Evolutionary conservation across 2,113 vertebrate genomes (phyloP).

Genomic region (Cololabis saira): DNA sequence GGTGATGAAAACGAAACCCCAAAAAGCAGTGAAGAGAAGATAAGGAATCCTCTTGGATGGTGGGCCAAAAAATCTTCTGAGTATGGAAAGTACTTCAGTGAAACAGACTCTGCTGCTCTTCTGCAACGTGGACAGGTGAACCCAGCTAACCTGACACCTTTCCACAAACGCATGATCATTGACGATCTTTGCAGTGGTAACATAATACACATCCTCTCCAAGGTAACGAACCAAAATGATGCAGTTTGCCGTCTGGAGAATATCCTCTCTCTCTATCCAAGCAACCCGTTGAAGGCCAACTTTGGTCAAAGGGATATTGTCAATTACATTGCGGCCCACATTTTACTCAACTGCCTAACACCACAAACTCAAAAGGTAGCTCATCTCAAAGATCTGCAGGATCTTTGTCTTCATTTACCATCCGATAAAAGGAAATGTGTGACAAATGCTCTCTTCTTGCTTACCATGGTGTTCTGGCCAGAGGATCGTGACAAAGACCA

Average conservation of each 20-base stretch:
- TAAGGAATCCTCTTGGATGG: conserved; percentile 79
- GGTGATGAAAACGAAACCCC: conserved; percentile 60
- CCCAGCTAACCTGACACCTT: conserved; percentile 44
- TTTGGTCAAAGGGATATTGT: conserved; percentile 78
- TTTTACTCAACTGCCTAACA: conserved; percentile 79
- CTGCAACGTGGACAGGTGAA: not conserved
- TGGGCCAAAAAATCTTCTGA: conserved; percentile 69
- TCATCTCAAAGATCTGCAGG: conserved; percentile 66
- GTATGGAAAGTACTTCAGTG: conserved; percentile 80
- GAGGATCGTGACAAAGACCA: conserved; percentile 75
- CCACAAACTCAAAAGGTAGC: conserved; percentile 64
- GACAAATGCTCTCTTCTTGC: conserved; percentile 79
- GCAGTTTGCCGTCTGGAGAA: conserved; percentile 61
- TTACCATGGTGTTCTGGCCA: conserved; percentile 85
- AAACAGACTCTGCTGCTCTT: not conserved
- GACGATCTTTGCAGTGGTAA: conserved; percentile 81
- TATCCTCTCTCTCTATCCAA: conserved; percentile 76
- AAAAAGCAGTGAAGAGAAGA: conserved; percentile 54
- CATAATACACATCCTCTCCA: conserved; percentile 80
- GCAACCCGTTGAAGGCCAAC: conserved; percentile 55
- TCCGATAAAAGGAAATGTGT: conserved; percentile 68
- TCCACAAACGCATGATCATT: conserved; percentile 79
- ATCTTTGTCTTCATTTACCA: conserved; percentile 73
- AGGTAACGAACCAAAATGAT: conserved; percentile 74
- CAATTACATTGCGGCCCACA: conserved; percentile 78